Conservation (phyloP, 2,888 invertebrate genomes). For the Graphium colonna region DNA sequence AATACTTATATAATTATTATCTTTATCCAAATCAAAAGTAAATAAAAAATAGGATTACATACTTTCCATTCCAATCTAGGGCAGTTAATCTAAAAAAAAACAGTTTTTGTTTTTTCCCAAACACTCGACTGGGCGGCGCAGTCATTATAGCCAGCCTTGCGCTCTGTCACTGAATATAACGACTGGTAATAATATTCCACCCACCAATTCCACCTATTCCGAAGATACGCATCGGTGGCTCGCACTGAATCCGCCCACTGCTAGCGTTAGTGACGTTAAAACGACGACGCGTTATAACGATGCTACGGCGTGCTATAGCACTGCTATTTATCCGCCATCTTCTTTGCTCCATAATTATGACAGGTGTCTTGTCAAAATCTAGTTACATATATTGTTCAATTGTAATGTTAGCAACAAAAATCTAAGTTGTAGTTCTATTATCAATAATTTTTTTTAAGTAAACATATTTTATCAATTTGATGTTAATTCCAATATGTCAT, state of each 20-base stretch:
- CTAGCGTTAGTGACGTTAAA: conserved; percentile 21
- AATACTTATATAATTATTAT: too few species aligned
- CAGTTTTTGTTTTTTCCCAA: conserved; percentile 26
- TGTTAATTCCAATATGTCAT: too few species aligned
- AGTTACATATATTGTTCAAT: background rate
- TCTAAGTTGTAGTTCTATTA: too few species aligned
- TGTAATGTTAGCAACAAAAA: too few species aligned
- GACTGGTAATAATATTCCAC: conserved; percentile 72
- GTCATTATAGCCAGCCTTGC: conserved; percentile 47
- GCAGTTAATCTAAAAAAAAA: background rate
- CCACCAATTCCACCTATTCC: conserved; percentile 71
- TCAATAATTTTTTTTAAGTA: too few species aligned
- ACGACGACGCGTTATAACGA: conserved; percentile 10
- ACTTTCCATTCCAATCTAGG: background rate
- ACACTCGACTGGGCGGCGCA: conserved; percentile 49
- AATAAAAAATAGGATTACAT: background rate
- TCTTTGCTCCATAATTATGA: too few species aligned
- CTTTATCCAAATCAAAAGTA: background rate
- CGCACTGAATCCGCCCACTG: conserved; percentile 52
- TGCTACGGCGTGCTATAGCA: background rate
- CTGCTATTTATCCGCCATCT: conserved; percentile 1
- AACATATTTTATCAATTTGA: too few species aligned
- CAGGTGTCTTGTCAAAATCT: background rate
- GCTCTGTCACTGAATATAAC: conserved; percentile 62
- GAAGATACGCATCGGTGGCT: conserved; percentile 74